Conservation (phyloP, 2,888 invertebrate species). For the Drosophila koepferae region DNA sequence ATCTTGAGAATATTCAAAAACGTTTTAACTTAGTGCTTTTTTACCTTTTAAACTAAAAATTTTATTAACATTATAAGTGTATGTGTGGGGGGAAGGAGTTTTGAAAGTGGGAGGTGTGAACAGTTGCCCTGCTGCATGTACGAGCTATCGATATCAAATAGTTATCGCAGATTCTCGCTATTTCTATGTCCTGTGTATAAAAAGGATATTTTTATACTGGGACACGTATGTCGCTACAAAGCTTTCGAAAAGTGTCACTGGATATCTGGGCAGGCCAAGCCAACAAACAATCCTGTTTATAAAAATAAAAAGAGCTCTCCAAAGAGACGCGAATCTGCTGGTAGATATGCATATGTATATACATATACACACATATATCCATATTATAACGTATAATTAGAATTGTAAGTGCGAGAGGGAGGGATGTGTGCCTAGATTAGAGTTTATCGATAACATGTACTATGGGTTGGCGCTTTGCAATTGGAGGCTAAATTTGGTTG, state of each 20-base stretch:
- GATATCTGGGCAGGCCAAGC: constrained; percentile 25
- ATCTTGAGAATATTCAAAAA: constrained; percentile 46
- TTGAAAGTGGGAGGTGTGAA: constrained; percentile 11
- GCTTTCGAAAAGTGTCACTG: background rate
- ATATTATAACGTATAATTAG: constrained; percentile 2
- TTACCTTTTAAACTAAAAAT: constrained; percentile 49
- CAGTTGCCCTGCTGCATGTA: constrained; percentile 24
- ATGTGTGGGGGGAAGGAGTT: background rate
- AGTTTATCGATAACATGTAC: constrained; percentile 15
- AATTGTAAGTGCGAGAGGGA: background rate
- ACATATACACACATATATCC: background rate
- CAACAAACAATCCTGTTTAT: constrained; percentile 20
- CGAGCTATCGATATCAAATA: constrained; percentile 11
- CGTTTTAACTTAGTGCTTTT: constrained; percentile 30
- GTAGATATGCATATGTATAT: background rate
- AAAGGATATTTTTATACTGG: background rate
- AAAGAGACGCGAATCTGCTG: constrained; percentile 6
- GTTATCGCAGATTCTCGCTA: constrained; percentile 19
- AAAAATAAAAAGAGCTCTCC: constrained; percentile 3
- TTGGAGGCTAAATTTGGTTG: constrained; percentile 27
- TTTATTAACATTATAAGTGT: constrained; percentile 30
- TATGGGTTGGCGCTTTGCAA: constrained; percentile 26
- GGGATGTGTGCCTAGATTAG: constrained; percentile 5
- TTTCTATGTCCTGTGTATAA: background rate
- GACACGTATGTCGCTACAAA: constrained; percentile 3